phyloP scores from a whole-genome alignment of 2,797 vertebrate genomes.

The Garrulus glandarius region DNA sequence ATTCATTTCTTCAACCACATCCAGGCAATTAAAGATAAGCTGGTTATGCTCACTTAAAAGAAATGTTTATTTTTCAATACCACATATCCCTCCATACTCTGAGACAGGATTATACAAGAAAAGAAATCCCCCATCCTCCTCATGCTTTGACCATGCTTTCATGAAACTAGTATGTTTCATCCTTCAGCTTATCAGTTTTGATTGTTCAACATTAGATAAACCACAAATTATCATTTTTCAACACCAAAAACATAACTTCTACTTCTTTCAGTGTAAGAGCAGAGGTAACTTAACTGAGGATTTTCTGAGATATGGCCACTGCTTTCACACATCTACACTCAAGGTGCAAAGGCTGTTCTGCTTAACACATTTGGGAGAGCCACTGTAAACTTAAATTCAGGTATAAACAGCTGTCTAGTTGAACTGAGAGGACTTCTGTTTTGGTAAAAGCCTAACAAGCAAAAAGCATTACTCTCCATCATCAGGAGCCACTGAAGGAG shows the following conservation, averaged over 20 bases:
- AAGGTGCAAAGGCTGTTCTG: background rate
- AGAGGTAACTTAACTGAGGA: background rate
- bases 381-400: background rate
- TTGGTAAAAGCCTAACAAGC: background rate
- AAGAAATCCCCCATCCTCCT: background rate
- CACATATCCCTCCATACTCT: background rate
- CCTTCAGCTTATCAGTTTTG: background rate
- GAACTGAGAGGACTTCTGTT: background rate
- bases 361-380: background rate
- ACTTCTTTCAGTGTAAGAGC: background rate
- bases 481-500: background rate
- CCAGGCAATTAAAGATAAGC: background rate
- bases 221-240: background rate
- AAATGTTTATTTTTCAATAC: background rate
- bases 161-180: background rate
- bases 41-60: background rate
- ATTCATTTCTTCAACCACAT: background rate
- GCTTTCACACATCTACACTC: background rate
- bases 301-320: background rate
- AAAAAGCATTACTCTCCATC: background rate
- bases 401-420: background rate
- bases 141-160: background rate
- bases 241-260: background rate
- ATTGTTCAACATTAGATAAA: background rate
- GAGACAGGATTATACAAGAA: background rate